phyloP scores from a whole-genome alignment of 2,113 vertebrate genomes.

The Urocynchramus pylzowi region DNA sequence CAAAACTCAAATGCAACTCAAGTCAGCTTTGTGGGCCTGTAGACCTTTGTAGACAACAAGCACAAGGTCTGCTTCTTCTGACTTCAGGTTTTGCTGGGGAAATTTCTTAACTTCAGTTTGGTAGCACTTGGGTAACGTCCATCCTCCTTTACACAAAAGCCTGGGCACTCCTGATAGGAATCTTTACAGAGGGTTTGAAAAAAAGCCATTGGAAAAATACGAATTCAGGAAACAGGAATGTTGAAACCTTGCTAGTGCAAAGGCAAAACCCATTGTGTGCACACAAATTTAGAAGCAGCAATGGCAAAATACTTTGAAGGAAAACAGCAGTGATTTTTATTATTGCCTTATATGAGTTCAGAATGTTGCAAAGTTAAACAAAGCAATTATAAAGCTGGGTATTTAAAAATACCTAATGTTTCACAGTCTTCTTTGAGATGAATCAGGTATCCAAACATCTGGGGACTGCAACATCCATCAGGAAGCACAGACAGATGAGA shows the following conservation, averaged over 20 bases:
- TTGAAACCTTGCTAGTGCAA: neutral
- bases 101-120: neutral
- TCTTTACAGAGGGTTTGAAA: neutral
- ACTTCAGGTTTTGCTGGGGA: neutral
- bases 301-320: neutral
- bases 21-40: neutral
- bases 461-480: conserved; percentile 48
- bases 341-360: conserved; percentile 11
- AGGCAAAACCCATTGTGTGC: neutral
- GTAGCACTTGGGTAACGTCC: neutral
- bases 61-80: neutral
- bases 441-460: conserved; percentile 45
- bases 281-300: neutral
- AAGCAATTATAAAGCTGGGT: neutral
- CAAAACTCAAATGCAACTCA: neutral
- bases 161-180: neutral
- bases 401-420: conserved; percentile 21
- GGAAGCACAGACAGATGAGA: conserved; percentile 50
- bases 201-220: neutral
- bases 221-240: neutral
- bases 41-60: neutral
- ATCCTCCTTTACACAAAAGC: neutral
- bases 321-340: conserved; percentile 23
- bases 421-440: conserved; percentile 30
- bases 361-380: conserved; percentile 16